Conservation (phyloP, 1,140 invertebrate genomes). For the Neodiprion pinetum region DNA sequence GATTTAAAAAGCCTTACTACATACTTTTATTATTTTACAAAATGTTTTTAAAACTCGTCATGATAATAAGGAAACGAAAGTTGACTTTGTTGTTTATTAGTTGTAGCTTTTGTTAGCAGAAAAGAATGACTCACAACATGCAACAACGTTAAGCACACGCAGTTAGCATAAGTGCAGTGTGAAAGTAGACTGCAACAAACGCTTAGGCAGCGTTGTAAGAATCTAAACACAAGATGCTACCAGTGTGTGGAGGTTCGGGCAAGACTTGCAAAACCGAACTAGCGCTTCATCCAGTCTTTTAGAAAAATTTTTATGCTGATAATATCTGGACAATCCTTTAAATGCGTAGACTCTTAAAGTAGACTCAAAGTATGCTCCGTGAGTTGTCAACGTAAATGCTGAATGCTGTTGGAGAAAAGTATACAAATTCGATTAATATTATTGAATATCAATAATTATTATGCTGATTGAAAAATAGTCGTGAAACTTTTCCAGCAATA, state of each 20-base stretch:
- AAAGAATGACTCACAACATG: conserved; percentile 52
- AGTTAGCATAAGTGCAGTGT: not conserved
- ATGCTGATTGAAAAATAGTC: not conserved
- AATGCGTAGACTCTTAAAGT: conserved; percentile 64
- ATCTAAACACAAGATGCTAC: conserved; percentile 48
- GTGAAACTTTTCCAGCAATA: not conserved
- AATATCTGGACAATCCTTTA: conserved; percentile 64
- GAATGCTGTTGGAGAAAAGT: conserved; percentile 36
- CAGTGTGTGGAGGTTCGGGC: conserved; percentile 68
- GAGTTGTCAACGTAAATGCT: conserved; percentile 39
- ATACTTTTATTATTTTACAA: not conserved
- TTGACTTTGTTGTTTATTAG: conserved; percentile 54
- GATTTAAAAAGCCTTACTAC: not conserved
- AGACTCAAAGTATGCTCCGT: conserved; percentile 46
- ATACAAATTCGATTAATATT: conserved; percentile 13
- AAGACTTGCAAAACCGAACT: conserved; percentile 65
- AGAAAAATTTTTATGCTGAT: conserved; percentile 62
- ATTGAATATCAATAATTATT: not conserved
- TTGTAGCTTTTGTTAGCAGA: conserved; percentile 68
- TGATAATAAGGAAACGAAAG: conserved; percentile 65
- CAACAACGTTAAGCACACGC: not conserved
- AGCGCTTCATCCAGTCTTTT: conserved; percentile 66
- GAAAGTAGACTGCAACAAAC: not conserved
- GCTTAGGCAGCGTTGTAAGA: not conserved
- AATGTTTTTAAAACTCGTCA: conserved; percentile 68